These are phyloP conservation scores for Sylvilagus floridanus DNA, from an alignment of 2,797 vertebrate genomes.

Conservation along the genomic window DNA sequence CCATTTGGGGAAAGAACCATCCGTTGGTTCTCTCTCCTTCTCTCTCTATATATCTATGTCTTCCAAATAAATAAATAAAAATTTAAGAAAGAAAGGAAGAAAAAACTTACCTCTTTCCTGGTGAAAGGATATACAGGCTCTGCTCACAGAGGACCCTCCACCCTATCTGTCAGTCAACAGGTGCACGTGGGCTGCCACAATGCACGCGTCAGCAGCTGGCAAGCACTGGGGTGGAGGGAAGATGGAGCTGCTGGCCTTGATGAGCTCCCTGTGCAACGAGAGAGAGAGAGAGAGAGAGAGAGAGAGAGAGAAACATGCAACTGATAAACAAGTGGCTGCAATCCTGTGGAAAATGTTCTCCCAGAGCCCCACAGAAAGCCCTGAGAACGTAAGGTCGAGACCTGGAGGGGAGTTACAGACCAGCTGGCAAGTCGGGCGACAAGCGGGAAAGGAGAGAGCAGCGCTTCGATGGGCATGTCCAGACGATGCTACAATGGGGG, in stretches of 20 bases:
- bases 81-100: too few species aligned
- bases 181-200: fast-evolving
- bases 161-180: background rate
- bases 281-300: background rate
- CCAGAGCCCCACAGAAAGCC: background rate
- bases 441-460: background rate
- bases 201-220: background rate
- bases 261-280: background rate
- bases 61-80: too few species aligned
- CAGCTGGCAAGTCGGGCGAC: background rate
- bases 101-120: background rate
- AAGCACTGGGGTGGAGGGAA: background rate
- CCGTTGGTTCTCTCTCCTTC: too few species aligned
- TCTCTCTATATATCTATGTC: too few species aligned
- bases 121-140: background rate
- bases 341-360: background rate
- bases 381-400: background rate
- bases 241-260: background rate
- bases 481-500: background rate
- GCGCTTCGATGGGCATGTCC: background rate
- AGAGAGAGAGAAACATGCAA: background rate
- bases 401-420: background rate
- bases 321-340: background rate
- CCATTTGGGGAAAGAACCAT: too few species aligned
- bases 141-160: background rate